Conservation (phyloP, 2,797 vertebrate genomes). For the Spea hammondii region DNA sequence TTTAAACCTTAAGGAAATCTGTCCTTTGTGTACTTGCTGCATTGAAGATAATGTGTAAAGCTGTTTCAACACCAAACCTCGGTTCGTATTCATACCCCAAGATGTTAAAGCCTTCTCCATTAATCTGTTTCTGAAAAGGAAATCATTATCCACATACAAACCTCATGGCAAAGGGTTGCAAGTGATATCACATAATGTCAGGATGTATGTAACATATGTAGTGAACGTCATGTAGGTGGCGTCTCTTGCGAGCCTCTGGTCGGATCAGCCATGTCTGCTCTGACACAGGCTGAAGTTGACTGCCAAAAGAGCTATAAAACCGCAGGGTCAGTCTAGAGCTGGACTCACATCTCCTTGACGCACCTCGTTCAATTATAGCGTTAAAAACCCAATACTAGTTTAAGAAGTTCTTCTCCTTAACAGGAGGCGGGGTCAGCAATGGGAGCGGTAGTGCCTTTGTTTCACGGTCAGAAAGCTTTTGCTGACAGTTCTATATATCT, state of each 20-base stretch:
- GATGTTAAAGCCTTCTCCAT: neutral
- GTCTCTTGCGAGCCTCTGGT: constrained; percentile 72
- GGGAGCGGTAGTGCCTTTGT: constrained; percentile 78
- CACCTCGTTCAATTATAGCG: constrained; percentile 87
- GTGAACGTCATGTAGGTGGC: constrained; percentile 68
- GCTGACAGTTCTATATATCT: constrained; percentile 26
- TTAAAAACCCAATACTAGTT: constrained; percentile 86
- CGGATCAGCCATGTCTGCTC: constrained; percentile 72
- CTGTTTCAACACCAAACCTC: neutral
- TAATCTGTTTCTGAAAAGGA: neutral
- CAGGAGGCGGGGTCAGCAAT: constrained; percentile 84
- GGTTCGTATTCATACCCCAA: neutral
- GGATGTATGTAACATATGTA: constrained; percentile 58
- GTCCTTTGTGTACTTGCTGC: neutral
- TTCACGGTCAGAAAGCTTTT: constrained; percentile 58
- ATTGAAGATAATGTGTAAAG: neutral
- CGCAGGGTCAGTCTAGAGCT: constrained; percentile 82
- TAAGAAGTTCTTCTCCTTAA: constrained; percentile 88
- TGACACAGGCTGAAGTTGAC: constrained; percentile 80
- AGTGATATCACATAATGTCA: constrained; percentile 50
- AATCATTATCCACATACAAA: constrained; percentile 50
- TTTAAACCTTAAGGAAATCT: neutral
- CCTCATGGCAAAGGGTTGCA: constrained; percentile 55
- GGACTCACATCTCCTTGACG: constrained; percentile 81
- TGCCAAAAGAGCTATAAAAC: constrained; percentile 88